Conservation (phyloP, 1,140 invertebrate species). For the Ylistrum balloti region DNA sequence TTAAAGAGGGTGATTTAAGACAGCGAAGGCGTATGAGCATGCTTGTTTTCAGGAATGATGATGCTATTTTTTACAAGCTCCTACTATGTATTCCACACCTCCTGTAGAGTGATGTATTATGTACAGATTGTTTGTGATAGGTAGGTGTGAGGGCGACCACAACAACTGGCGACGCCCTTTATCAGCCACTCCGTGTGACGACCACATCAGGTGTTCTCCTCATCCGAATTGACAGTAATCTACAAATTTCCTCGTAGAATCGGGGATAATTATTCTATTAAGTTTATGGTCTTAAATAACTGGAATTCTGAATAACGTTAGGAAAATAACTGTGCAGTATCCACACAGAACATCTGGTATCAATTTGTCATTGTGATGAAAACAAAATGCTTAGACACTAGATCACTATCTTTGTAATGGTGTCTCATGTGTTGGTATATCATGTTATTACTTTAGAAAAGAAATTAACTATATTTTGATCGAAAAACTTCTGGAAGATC, state of each 20-base stretch:
- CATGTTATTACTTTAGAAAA: no score
- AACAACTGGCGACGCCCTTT: neutral
- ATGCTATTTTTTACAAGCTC: neutral
- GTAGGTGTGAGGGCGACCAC: neutral
- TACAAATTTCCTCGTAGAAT: neutral
- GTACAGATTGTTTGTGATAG: neutral
- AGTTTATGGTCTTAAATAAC: neutral
- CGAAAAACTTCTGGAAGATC: no score
- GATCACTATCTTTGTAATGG: no score
- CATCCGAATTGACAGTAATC: neutral
- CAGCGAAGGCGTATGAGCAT: no score
- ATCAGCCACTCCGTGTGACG: neutral
- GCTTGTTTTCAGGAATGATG: no score
- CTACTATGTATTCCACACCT: neutral
- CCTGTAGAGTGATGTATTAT: conserved; percentile 3
- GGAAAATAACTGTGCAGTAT: no score
- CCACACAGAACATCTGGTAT: neutral
- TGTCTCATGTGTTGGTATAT: no score
- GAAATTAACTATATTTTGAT: no score
- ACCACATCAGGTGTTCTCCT: neutral
- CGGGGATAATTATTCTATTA: neutral
- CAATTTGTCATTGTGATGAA: neutral
- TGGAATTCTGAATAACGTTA: no score
- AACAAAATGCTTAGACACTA: no score
- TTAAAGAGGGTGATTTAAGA: no score